These are phyloP conservation scores for Epistrophella euchroma DNA, from an alignment of 2,888 invertebrate genomes.

Conservation along the genomic window DNA sequence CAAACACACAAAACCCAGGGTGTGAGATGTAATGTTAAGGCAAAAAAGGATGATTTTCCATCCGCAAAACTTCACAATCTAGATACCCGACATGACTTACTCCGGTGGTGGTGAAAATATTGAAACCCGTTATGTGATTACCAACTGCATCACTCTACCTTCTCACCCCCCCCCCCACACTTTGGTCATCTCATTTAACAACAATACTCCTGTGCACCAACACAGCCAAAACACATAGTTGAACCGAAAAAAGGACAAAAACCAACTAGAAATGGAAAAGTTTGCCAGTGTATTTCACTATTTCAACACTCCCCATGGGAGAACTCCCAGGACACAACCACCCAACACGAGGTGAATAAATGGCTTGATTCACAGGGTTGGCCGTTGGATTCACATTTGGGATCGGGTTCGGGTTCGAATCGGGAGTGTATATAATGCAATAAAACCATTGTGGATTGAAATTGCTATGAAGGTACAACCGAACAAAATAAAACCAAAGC, in stretches of 20 bases:
- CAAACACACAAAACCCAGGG: constrained; percentile 16
- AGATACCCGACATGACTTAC: constrained; percentile 76
- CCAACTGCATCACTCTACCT: constrained; percentile 53
- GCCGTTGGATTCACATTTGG: constrained; percentile 5
- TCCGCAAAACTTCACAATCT: constrained; percentile 74
- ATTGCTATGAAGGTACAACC: constrained; percentile 61
- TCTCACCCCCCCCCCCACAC: background rate
- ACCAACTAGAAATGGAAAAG: constrained; percentile 53
- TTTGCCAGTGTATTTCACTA: constrained; percentile 72
- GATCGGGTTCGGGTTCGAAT: background rate
- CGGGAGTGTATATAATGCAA: constrained; percentile 59
- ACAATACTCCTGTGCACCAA: constrained; percentile 63
- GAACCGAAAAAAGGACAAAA: constrained; percentile 65
- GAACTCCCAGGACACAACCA: constrained; percentile 22
- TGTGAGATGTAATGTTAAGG: constrained; percentile 37
- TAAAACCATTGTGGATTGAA: constrained; percentile 72
- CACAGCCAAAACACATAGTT: constrained; percentile 43
- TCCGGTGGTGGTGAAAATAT: constrained; percentile 76
- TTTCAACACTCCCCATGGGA: constrained; percentile 69
- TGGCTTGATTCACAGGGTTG: constrained; percentile 50
- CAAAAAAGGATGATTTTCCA: constrained; percentile 73
- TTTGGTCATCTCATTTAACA: constrained; percentile 42
- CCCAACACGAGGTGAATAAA: constrained; percentile 66
- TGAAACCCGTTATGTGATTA: constrained; percentile 76
- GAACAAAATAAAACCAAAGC: constrained; percentile 24